Conservation (phyloP, 2,888 invertebrate genomes). For the Nephrocerus scutellatus region DNA sequence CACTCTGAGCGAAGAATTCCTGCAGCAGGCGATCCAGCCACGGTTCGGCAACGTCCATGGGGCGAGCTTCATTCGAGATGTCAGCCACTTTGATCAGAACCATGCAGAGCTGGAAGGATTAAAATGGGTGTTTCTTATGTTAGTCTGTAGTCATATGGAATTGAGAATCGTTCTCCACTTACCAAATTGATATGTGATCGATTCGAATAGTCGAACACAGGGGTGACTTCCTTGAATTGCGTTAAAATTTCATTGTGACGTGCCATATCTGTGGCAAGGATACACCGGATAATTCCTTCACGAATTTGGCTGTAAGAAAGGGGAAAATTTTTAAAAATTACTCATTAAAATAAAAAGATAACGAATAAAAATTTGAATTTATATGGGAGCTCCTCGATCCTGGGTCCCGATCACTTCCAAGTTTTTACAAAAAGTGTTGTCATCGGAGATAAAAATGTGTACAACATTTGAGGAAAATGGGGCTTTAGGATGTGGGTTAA, state of each 20-base stretch:
- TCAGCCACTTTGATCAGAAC: slow-evolving; percentile 77
- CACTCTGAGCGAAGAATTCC: slow-evolving; percentile 73
- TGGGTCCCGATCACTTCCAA: too few species aligned
- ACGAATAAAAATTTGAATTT: background rate
- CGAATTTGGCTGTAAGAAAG: slow-evolving; percentile 53
- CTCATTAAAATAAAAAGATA: background rate
- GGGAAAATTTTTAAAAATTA: background rate
- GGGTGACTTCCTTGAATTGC: slow-evolving; percentile 61
- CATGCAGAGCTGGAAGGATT: slow-evolving; percentile 61
- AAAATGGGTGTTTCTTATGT: too few species aligned
- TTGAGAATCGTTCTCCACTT: slow-evolving; percentile 32
- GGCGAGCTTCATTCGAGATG: slow-evolving; percentile 75
- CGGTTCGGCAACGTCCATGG: slow-evolving; percentile 75
- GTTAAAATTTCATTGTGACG: slow-evolving; percentile 70
- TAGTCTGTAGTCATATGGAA: background rate
- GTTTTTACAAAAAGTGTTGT: too few species aligned
- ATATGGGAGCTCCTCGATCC: too few species aligned
- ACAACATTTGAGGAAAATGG: too few species aligned
- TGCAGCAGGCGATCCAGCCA: slow-evolving; percentile 66
- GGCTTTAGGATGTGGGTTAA: too few species aligned
- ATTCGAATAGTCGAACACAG: slow-evolving; percentile 61
- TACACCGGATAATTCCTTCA: slow-evolving; percentile 72
- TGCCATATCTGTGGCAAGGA: slow-evolving; percentile 72
- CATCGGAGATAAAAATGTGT: too few species aligned
- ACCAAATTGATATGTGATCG: slow-evolving; percentile 67